These are phyloP conservation scores for Andricus grossulariae DNA, from an alignment of 1,140 invertebrate genomes.

Conservation along the genomic window DNA sequence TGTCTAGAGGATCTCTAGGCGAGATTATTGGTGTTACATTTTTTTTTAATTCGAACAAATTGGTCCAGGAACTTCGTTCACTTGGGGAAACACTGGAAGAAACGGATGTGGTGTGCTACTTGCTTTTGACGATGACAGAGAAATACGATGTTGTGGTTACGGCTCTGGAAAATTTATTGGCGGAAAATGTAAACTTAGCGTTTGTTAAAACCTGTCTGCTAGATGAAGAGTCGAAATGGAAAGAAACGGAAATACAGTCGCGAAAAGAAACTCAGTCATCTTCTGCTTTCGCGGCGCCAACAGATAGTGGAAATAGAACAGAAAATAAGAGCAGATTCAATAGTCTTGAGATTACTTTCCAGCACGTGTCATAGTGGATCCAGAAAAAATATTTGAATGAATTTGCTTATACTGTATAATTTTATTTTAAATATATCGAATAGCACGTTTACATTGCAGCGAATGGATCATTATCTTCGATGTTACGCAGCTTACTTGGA, in stretches of 20 bases:
- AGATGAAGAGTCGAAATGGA: conserved; percentile 45
- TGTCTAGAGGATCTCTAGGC: too few relatives aligned
- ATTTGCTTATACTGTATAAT: too few relatives aligned
- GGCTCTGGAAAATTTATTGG: conserved; percentile 47
- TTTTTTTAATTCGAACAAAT: neutral
- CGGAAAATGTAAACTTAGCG: conserved; percentile 44
- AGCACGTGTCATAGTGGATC: too few relatives aligned
- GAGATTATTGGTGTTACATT: too few relatives aligned
- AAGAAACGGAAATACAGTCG: neutral
- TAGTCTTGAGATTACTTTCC: too few relatives aligned
- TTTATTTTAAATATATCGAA: too few relatives aligned
- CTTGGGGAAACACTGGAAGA: conserved; percentile 44
- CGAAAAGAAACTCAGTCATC: neutral
- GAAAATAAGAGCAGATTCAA: too few relatives aligned
- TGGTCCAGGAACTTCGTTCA: conserved; percentile 42
- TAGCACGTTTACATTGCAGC: too few relatives aligned
- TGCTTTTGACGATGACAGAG: conserved; percentile 44
- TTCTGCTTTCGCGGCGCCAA: conserved; percentile 1
- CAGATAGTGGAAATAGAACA: neutral
- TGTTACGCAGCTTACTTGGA: too few relatives aligned
- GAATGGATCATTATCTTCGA: too few relatives aligned
- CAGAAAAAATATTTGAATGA: too few relatives aligned
- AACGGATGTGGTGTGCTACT: conserved; percentile 41
- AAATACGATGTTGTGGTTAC: conserved; percentile 44
- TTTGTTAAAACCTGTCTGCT: conserved; percentile 49